Base-by-base conservation (phyloP, 2,113 vertebrate genomes). In the Tachuris rubrigastra region DNA sequence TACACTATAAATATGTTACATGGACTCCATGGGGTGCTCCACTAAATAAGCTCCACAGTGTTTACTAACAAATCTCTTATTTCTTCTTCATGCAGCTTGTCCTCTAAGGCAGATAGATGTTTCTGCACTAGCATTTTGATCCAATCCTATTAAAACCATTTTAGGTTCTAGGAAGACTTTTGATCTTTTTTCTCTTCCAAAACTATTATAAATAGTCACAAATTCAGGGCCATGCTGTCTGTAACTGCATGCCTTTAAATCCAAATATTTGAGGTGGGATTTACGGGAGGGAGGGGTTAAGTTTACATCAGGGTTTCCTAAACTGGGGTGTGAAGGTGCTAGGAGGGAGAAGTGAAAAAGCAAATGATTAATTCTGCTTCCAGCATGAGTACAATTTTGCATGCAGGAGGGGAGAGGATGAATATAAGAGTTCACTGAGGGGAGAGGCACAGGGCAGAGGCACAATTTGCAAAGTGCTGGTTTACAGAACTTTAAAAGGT, bases 111-210 rank as follows among this genome's bases (percentile, higher is more conserved):
- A 50, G 60, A 77, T 60, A 46, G 33, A 76, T 37, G 37, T 89
- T 96, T 96, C 85, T 92, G 24, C 65, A 65, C 53, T 68, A 52
- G 81, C 30, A 21, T 89, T 89, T 86, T 85, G 37, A 91, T 91
- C 59, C 37, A 16, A 30, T 82, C 79, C 73, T 95, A 20, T 63
- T 91, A 67, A 63, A 95, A 76, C 20, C 35, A 84, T 87, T 85
- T 78, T 44, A 76, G 82, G 30, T 67, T 71, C 42, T 73, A 66
- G 50, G 60, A 86, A 93, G 84, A 94, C 52, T 74, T 71, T 62
- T 95, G 21, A 82, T 73, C 16, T 90, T 93, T 95, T 97, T 67
- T 73, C 68, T 95, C 90, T 96, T 97, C 77, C 47, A 81, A 75
- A 96, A 59, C 13, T 72, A 75, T 65, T 83, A 35, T 50, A 87